Conservation (phyloP, 92 coral and sea anemone genomes). For the Ricordea florida region DNA sequence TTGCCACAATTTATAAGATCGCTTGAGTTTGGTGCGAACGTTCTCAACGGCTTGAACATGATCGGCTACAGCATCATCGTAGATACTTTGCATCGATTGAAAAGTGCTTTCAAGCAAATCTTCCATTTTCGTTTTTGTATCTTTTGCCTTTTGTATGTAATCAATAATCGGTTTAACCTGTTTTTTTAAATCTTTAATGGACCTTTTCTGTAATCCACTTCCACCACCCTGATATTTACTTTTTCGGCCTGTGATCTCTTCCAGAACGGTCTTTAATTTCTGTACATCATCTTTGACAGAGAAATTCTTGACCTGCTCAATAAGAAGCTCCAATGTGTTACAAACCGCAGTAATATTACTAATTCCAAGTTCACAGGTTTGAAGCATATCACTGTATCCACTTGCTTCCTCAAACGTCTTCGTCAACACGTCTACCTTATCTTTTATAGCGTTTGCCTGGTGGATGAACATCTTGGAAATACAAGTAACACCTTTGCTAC, state of each 20-base stretch:
- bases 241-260: conserved; percentile 59
- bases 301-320: conserved; percentile 67
- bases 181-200: conserved; percentile 13
- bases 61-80: conserved; percentile 47
- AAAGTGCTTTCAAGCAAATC: conserved; percentile 39
- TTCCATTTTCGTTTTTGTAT: conserved; percentile 29
- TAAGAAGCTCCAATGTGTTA: conserved; percentile 64
- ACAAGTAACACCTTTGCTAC: conserved; percentile 73
- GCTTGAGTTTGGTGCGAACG: conserved; percentile 38
- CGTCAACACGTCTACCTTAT: conserved; percentile 21
- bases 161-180: conserved; percentile 32
- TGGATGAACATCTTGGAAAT: conserved; percentile 65
- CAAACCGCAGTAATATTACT: conserved; percentile 56
- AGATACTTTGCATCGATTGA: conserved; percentile 54
- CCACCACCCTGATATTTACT: conserved; percentile 13
- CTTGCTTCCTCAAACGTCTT: conserved; percentile 67
- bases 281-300: conserved; percentile 73
- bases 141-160: conserved; percentile 39
- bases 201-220: neutral
- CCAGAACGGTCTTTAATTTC: conserved; percentile 58
- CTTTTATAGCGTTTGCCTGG: conserved; percentile 59
- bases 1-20: conserved; percentile 51
- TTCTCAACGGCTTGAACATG: conserved; percentile 39
- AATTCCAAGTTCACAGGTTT: conserved; percentile 60
- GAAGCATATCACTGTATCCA: conserved; percentile 70